Evolutionary conservation across 2,888 invertebrate genomes (phyloP).

Genomic region (Dynastes grantii): DNA sequence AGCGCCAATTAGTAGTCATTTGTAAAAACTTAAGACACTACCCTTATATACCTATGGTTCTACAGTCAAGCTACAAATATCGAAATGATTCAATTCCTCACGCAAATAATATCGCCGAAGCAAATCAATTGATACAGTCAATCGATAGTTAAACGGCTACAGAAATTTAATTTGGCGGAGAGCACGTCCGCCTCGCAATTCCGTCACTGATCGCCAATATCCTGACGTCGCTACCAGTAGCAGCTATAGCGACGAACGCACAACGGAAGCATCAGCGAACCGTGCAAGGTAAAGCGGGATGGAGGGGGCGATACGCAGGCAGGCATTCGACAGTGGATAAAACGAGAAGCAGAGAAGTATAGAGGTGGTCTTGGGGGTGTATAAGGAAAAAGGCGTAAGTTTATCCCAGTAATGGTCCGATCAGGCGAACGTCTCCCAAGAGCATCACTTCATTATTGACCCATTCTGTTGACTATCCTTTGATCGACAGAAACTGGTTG

Average conservation of each 20-base stretch:
- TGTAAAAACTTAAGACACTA: no score
- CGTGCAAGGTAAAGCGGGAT: slow-evolving; percentile 30
- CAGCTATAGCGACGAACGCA: background rate
- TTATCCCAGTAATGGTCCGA: slow-evolving; percentile 65
- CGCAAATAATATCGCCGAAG: slow-evolving; percentile 37
- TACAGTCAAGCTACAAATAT: background rate
- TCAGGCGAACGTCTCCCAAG: slow-evolving; percentile 66
- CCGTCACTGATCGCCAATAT: slow-evolving; percentile 65
- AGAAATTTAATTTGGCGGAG: slow-evolving; percentile 63
- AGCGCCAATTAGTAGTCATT: no score
- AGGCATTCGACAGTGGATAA: slow-evolving; percentile 52
- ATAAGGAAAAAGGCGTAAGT: slow-evolving; percentile 50
- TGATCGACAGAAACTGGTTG: slow-evolving; percentile 52
- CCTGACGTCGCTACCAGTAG: slow-evolving; percentile 56
- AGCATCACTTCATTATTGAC: slow-evolving; percentile 67
- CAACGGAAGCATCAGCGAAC: slow-evolving; percentile 23
- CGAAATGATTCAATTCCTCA: slow-evolving; percentile 20
- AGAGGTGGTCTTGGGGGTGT: slow-evolving; percentile 48
- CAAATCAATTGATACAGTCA: slow-evolving; percentile 53
- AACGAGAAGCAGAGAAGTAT: slow-evolving; percentile 50
- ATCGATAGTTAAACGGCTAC: slow-evolving; percentile 56
- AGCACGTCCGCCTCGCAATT: slow-evolving; percentile 59
- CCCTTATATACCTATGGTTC: no score
- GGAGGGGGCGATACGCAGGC: slow-evolving; percentile 28
- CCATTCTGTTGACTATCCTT: slow-evolving; percentile 58